Evolutionary conservation across 2,797 vertebrate genomes (phyloP), one percentile per base, ranked within the genome.

Genomic region (Cirrhinus molitorella): DNA sequence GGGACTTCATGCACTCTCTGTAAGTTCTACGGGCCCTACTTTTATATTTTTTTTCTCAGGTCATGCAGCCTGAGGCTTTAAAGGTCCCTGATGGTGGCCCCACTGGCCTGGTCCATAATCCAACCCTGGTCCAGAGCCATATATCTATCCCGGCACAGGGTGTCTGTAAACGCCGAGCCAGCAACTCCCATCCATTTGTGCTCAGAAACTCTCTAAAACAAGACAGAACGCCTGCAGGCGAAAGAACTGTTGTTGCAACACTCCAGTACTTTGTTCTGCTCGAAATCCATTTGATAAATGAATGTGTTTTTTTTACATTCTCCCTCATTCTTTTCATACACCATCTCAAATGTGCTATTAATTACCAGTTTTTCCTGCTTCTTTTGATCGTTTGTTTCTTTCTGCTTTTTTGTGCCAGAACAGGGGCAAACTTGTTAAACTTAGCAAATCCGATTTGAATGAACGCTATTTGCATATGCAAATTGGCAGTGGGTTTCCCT

Each of bases 241-340:
- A 68, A 61, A 79, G 40, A 70, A 49, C 77, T 79, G 57, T 79
- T 73, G 47, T 53, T 66, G 80, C 34, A 71, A 65, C 71, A 73
- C 37, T 57, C 40, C 37, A 67, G 28, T 49, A 68, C 40, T 51
- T 40, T 61, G 68, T 79, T 85, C 70, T 45, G 75, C 80, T 71
- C 80, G 83, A 85, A 82, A 81, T 70, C 61, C 28, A 72, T 81
- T 79, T 87, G 85, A 88, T 70, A 81, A 83, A 85, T 80, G 67
- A 81, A 45, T 84, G 68, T 84, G 40, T 81, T 83, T 79, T 83
- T 80, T 85, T 63, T 80, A 77, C 72, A 84, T 43, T 7, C 65
- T 84, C 76, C 37, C 37, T 43, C 14, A 65, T 80, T 88, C 71
- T 74, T 43, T 76, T 49, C 43, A 78, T 75, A 66, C 31, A 47